A percentile compares a stretch with the other conserved stretches of the same genome.
Conservation (phyloP, 2,888 invertebrate species). For the Rhogogaster chlorosoma region DNA sequence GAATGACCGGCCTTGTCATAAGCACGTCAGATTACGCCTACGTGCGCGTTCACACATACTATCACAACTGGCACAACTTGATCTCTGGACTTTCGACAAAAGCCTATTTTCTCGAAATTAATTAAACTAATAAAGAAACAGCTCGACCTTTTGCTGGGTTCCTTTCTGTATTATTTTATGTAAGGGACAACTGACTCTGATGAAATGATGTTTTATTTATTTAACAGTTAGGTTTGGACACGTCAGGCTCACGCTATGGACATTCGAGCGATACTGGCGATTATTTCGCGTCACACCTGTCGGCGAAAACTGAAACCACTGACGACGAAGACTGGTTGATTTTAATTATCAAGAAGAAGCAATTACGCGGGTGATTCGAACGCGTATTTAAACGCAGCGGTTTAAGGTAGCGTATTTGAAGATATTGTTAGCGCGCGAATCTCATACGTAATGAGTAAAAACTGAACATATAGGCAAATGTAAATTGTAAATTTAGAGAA, state of each 20-base stretch:
- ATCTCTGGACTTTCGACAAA: neutral
- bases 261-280: constrained; percentile 19
- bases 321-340: neutral
- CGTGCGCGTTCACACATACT: constrained; percentile 13
- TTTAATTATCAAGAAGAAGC: neutral
- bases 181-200: neutral
- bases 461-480: neutral
- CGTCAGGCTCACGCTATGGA: neutral
- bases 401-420: neutral
- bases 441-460: neutral
- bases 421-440: neutral
- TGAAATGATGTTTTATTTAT: neutral
- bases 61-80: neutral
- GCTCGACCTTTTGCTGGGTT: neutral
- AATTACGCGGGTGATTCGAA: constrained; percentile 34
- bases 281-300: constrained; percentile 43
- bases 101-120: neutral
- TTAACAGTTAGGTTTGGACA: neutral
- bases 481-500: constrained; percentile 18
- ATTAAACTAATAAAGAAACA: neutral
- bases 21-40: constrained; percentile 27
- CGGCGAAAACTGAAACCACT: constrained; percentile 22
- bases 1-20: constrained; percentile 47
- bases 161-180: neutral
- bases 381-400: neutral